phyloP scores from a whole-genome alignment of 2,888 invertebrate species.

The Syrista parreyssii region DNA sequence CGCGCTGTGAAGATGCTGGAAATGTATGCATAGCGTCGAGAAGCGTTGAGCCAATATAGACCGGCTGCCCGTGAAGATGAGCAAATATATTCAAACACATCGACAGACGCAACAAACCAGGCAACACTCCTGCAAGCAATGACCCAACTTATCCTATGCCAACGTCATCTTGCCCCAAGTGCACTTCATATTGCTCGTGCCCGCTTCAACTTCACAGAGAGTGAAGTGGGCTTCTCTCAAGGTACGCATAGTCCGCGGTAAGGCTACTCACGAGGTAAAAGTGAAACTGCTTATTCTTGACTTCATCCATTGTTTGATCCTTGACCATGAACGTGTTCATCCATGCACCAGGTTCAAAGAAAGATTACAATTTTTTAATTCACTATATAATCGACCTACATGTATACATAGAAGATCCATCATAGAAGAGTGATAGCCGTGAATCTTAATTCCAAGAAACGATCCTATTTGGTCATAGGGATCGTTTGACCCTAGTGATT shows the following conservation, averaged over 20 bases:
- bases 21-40: background rate
- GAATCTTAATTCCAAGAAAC: background rate
- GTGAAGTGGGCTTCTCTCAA: slow-evolving; percentile 12
- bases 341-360: background rate
- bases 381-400: background rate
- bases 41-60: slow-evolving; percentile 19
- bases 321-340: background rate
- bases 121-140: slow-evolving; percentile 23
- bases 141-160: slow-evolving; percentile 32
- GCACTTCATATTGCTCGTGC: slow-evolving; percentile 39
- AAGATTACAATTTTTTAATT: background rate
- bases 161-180: slow-evolving; percentile 34
- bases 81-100: slow-evolving; percentile 54
- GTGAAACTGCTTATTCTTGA: slow-evolving; percentile 23
- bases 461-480: background rate
- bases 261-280: slow-evolving; percentile 15
- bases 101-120: slow-evolving; percentile 31
- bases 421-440: background rate
- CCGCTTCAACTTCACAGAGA: slow-evolving; percentile 2
- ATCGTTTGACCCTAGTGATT: background rate
- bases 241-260: slow-evolving; percentile 1
- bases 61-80: slow-evolving; percentile 16
- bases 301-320: background rate
- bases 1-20: background rate
- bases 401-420: background rate